phyloP scores from a whole-genome alignment of 2,113 vertebrate species.

The Hiodon alosoides region DNA sequence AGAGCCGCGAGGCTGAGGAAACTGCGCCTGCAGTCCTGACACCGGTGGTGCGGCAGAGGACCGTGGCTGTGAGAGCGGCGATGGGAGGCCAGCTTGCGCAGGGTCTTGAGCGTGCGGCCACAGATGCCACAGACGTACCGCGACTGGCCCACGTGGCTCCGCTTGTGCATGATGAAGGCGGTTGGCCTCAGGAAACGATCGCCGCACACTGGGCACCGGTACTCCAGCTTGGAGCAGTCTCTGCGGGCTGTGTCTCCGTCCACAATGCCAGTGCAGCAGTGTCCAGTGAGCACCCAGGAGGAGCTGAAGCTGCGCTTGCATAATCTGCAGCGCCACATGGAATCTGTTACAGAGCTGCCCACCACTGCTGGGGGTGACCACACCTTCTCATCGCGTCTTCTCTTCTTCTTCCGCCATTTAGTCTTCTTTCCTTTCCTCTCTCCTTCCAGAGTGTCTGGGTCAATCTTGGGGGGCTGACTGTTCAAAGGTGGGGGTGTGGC shows the following conservation, averaged over 20 bases:
- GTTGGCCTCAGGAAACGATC: constrained; percentile 28
- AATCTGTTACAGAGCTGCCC: not conserved
- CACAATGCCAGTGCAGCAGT: constrained; percentile 19
- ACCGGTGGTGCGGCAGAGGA: not conserved
- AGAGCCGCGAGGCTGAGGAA: constrained; percentile 3
- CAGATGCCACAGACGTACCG: constrained; percentile 25
- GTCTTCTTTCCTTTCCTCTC: constrained; percentile 1
- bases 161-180: constrained; percentile 30
- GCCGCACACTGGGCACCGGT: constrained; percentile 27
- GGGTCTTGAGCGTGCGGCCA: constrained; percentile 15
- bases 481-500: not conserved
- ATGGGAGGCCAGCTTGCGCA: constrained; percentile 15
- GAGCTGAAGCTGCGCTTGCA: constrained; percentile 30
- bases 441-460: not conserved
- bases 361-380: not conserved
- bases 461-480: not conserved
- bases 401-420: constrained; percentile 3
- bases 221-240: constrained; percentile 11
- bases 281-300: constrained; percentile 25
- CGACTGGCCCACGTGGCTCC: constrained; percentile 31
- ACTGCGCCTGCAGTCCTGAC: constrained; percentile 4
- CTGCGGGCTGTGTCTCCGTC: not conserved
- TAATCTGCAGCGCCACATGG: not conserved
- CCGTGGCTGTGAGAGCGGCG: constrained; percentile 8
- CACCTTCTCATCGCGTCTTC: not conserved